A percentile compares a stretch with the other conserved stretches of the same genome.
Conservation (phyloP, 2,888 invertebrate species). For the Minunthozetes semirufus region DNA sequence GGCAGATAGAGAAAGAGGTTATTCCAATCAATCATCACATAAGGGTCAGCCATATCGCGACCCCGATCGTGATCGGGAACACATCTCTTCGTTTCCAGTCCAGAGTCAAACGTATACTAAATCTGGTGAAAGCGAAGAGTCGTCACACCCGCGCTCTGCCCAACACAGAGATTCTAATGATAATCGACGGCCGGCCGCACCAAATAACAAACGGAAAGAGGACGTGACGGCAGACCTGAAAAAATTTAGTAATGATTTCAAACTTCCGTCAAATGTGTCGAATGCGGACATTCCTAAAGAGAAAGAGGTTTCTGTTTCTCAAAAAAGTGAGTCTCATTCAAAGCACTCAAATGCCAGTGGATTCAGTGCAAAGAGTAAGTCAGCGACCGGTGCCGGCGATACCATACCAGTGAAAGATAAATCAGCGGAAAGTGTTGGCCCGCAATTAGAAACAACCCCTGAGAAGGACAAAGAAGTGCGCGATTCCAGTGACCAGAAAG, state of each 20-base stretch:
- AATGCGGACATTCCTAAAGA: background rate
- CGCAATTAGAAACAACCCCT: no score
- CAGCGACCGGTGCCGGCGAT: background rate
- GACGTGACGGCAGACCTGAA: conserved; percentile 56
- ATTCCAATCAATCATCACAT: background rate
- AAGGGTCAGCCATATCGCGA: background rate
- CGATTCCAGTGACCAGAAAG: background rate
- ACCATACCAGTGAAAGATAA: conserved; percentile 21
- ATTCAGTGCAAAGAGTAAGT: conserved; percentile 9
- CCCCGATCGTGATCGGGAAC: no score
- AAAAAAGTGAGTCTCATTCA: background rate
- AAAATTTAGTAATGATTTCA: conserved; percentile 73
- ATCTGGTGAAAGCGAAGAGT: background rate
- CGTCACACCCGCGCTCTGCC: background rate
- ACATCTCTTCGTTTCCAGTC: background rate
- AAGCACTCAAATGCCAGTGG: background rate
- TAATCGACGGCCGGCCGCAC: background rate
- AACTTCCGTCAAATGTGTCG: conserved; percentile 51
- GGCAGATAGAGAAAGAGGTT: no score
- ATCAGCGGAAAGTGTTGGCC: background rate
- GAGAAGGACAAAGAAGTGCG: background rate
- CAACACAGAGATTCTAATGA: background rate
- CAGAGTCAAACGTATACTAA: background rate
- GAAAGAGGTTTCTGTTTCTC: background rate
- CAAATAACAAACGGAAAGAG: conserved; percentile 41